Conservation (phyloP, 2,888 invertebrate genomes). For the Phaedon cochleariae region DNA sequence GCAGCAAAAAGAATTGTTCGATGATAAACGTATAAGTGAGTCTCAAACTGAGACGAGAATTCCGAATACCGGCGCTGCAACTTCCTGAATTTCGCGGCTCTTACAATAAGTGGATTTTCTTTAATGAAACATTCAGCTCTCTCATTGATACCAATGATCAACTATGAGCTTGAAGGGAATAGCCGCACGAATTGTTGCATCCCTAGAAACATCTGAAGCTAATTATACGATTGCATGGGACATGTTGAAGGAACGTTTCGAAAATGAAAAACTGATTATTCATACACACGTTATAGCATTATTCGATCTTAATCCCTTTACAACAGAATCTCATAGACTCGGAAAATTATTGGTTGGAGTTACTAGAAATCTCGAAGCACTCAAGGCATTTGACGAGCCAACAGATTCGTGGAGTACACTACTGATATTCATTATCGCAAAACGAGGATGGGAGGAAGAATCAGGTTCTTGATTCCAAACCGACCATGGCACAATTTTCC, state of each 20-base stretch:
- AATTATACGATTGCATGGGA: conserved; percentile 30
- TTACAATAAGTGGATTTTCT: too few species aligned
- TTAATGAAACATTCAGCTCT: too few species aligned
- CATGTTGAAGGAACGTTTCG: conserved; percentile 24
- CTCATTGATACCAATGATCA: too few species aligned
- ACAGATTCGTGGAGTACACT: background rate
- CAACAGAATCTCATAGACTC: conserved; percentile 3
- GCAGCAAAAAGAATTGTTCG: too few species aligned
- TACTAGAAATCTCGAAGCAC: conserved; percentile 13
- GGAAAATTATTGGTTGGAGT: background rate
- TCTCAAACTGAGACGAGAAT: too few species aligned
- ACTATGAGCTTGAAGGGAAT: conserved; percentile 25
- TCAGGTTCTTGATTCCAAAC: too few species aligned
- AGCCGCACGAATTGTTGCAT: conserved; percentile 27
- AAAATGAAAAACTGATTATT: conserved; percentile 24
- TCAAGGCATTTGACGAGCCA: background rate
- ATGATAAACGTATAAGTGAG: too few species aligned
- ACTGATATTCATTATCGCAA: too few species aligned
- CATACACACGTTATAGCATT: conserved; percentile 26
- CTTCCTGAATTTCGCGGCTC: too few species aligned
- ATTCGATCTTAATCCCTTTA: conserved; percentile 18
- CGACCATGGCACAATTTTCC: too few species aligned
- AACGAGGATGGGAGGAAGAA: too few species aligned
- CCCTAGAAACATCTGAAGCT: conserved; percentile 19
- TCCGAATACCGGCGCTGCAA: too few species aligned